Conservation (phyloP, 2,888 invertebrate genomes). For the Eledone cirrhosa region DNA sequence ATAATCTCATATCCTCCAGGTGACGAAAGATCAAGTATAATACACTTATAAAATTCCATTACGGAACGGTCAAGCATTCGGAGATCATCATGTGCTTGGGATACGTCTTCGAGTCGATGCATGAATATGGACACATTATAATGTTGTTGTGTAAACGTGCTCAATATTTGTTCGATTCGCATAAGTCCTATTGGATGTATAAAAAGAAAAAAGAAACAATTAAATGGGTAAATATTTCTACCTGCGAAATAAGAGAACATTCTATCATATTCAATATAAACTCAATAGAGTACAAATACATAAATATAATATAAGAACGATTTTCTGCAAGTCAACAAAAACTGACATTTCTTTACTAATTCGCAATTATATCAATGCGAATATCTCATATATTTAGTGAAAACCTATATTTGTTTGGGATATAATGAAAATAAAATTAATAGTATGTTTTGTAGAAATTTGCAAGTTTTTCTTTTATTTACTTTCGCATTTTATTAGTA, state of each 20-base stretch:
- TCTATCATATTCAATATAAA: too few relatives aligned
- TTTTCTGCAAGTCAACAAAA: too few relatives aligned
- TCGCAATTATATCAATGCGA: neutral
- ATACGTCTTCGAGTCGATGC: conserved; percentile 44
- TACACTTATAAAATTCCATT: conserved; percentile 41
- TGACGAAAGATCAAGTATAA: conserved; percentile 55
- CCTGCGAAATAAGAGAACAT: too few relatives aligned
- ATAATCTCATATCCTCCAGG: conserved; percentile 45
- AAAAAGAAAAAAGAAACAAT: neutral
- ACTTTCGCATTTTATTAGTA: too few relatives aligned
- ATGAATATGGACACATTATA: conserved; percentile 36
- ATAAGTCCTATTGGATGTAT: conserved; percentile 7
- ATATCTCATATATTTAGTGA: neutral
- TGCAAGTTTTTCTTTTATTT: too few relatives aligned
- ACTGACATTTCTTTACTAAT: too few relatives aligned
- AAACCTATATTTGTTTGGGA: neutral
- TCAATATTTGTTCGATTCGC: conserved; percentile 20
- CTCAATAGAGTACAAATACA: too few relatives aligned
- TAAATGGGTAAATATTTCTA: too few relatives aligned
- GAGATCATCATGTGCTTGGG: conserved; percentile 53
- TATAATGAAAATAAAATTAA: neutral
- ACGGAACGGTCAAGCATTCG: conserved; percentile 48
- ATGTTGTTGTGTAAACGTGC: conserved; percentile 23
- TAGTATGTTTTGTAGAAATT: too few relatives aligned
- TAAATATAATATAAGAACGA: too few relatives aligned